Evolutionary conservation across 2,113 vertebrate genomes (phyloP), one percentile per base, ranked within the genome.

Genomic region (Lycocorax pyrrhopterus): DNA sequence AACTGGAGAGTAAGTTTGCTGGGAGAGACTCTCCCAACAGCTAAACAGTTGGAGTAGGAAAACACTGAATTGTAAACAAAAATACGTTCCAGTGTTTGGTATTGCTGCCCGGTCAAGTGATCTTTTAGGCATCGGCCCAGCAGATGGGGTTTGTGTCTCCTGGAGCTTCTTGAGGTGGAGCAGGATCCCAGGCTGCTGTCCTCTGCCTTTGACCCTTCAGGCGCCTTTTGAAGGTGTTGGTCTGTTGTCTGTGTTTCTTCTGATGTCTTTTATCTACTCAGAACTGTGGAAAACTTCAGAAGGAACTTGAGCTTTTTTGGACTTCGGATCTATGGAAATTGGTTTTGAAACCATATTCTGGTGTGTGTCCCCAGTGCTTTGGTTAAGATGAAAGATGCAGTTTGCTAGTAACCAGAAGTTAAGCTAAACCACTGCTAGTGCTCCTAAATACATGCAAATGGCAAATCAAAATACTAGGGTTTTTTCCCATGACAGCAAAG

Each of bases 61-160:
- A 86, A 86, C 33, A 17, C 26, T 62, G 37, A 56, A 35, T 9
- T 83, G 63, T 80, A 84, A 95, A 69, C 89, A 93, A 83, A 79
- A 93, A 46, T 2, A 1, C 44, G 9, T 44, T 62, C 33, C 41
- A 35, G 53, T 46, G 17, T 83, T 83, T 44, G n/a, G 30, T 41
- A 33, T 56, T 0, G 0, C 59, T 76, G 58, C 62, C 35, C 5
- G 7, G 30, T 72, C 0, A 13, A 55, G 51, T 20, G 37, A 13
- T 77, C 33, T 19, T 43, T 63, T 22, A 30, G 41, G 49, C 37
- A 39, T 8, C 0, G 2, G 20, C 16, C 18, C 20, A 9, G 51
- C 51, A 16, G 1, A 1, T 2, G 4, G 23, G 43, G 2, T 49
- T 78, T 2, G 2, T 58, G 26, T 81, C n/a, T 84, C 19, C 44